These are phyloP conservation scores for Micrastur ruficollis DNA, from an alignment of 2,797 vertebrate species.

Conservation along the genomic window DNA sequence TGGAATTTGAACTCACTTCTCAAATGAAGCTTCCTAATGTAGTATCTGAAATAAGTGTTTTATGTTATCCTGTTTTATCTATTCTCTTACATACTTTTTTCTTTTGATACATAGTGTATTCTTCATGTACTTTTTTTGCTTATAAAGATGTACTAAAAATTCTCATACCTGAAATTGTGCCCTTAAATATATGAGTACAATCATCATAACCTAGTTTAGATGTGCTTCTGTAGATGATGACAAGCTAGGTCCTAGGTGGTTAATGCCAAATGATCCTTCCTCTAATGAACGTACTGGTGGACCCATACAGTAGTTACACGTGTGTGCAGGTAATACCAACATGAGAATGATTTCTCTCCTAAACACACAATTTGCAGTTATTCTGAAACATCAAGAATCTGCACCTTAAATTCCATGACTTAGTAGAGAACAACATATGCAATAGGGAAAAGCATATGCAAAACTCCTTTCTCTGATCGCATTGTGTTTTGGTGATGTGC, in stretches of 20 bases:
- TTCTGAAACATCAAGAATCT: not conserved
- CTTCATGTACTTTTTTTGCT: not conserved
- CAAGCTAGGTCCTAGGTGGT: not conserved
- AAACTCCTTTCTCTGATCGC: not conserved
- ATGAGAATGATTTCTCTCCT: not conserved
- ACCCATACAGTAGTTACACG: not conserved
- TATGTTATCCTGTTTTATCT: not conserved
- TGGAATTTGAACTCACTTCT: not conserved
- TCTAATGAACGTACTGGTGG: not conserved
- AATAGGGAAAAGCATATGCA: not conserved
- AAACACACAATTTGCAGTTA: not conserved
- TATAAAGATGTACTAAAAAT: not conserved
- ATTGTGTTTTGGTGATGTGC: not conserved
- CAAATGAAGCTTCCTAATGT: not conserved
- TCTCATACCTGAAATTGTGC: not conserved
- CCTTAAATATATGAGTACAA: not conserved
- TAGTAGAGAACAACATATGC: not conserved
- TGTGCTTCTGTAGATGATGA: not conserved
- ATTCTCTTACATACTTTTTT: not conserved
- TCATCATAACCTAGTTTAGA: not conserved
- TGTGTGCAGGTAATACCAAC: not conserved
- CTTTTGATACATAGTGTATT: not conserved
- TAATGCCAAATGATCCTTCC: not conserved
- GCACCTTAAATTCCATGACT: not conserved
- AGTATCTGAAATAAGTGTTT: not conserved